Evolutionary conservation across 2,113 vertebrate species (phyloP).

Genomic region (Pseudorectes ferrugineus): DNA sequence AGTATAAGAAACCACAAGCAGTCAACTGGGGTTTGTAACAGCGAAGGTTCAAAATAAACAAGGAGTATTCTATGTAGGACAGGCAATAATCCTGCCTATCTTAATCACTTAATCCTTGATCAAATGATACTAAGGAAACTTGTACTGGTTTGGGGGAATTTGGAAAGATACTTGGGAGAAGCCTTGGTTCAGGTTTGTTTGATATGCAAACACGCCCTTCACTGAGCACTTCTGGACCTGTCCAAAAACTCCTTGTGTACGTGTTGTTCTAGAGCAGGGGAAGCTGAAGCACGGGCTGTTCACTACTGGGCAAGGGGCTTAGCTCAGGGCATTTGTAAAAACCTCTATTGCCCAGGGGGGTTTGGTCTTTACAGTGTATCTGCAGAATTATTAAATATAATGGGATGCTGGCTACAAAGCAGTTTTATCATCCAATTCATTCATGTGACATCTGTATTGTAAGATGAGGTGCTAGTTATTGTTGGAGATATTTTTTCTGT

Average conservation of each 20-base stretch:
- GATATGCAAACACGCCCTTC: neutral
- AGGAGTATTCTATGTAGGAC: neutral
- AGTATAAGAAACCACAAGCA: neutral
- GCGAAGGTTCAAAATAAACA: neutral
- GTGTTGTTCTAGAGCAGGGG: neutral
- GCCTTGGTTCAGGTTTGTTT: neutral
- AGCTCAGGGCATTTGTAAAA: neutral
- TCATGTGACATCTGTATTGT: neutral
- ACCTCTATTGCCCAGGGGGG: neutral
- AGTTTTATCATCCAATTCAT: neutral
- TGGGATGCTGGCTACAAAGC: neutral
- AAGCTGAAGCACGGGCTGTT: neutral
- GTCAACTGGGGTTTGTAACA: neutral
- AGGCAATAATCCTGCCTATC: neutral
- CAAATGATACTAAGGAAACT: neutral
- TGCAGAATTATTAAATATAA: neutral
- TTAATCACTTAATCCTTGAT: neutral
- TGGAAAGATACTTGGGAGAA: neutral
- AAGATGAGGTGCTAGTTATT: neutral
- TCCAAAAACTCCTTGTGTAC: neutral
- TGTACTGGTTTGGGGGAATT: neutral
- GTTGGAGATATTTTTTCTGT: neutral
- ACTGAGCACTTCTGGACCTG: neutral
- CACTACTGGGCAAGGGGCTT: neutral
- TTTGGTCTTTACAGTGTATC: neutral